Conservation (phyloP, 2,113 vertebrate species). For the Condylura cristata region DNA sequence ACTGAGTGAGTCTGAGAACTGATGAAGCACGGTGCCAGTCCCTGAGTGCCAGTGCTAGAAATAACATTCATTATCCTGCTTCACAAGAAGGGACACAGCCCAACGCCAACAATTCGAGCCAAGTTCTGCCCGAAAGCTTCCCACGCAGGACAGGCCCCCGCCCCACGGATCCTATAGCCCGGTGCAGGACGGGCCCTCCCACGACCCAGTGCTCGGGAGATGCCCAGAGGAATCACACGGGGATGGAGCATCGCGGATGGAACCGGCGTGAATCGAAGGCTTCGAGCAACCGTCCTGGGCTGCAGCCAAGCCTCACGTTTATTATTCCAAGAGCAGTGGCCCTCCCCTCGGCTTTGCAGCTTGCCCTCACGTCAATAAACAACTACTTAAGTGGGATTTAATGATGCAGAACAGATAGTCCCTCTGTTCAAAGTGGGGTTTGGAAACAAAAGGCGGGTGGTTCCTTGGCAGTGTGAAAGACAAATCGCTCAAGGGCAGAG, state of each 20-base stretch:
- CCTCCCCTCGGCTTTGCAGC: neutral
- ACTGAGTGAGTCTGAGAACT: neutral
- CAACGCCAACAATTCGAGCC: neutral
- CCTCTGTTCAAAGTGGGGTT: neutral
- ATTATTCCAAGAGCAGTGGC: neutral
- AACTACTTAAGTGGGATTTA: neutral
- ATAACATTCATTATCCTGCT: neutral
- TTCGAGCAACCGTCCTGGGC: neutral
- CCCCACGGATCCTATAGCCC: neutral
- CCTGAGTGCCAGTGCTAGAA: too few relatives aligned
- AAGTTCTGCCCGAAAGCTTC: neutral
- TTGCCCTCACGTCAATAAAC: neutral
- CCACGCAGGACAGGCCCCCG: neutral
- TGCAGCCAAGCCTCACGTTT: neutral
- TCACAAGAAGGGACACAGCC: neutral
- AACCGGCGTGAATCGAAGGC: neutral
- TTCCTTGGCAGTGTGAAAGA: neutral
- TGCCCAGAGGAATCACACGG: neutral
- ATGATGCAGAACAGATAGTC: neutral
- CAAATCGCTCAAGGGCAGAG: neutral
- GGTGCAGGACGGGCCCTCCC: too few relatives aligned
- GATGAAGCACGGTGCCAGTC: neutral
- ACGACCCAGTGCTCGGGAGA: neutral
- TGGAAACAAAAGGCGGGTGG: neutral
- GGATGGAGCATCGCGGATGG: neutral